These are phyloP conservation scores for Rousettus madagascariensis DNA, from an alignment of 2,797 vertebrate species.

Conservation along the genomic window DNA sequence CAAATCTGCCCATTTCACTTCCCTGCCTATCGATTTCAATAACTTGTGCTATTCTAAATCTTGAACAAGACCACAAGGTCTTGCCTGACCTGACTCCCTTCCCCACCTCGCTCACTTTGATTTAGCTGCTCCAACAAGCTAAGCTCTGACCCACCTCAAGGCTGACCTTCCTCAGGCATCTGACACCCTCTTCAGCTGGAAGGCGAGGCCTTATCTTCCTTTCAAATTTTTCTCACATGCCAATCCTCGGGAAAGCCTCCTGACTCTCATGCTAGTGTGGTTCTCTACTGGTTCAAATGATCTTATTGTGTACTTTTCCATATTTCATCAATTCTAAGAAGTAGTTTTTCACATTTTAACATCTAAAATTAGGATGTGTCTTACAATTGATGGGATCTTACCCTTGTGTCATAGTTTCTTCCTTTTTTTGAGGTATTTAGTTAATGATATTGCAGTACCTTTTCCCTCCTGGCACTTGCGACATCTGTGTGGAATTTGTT, in stretches of 20 bases:
- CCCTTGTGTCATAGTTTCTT: not conserved
- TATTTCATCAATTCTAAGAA: not conserved
- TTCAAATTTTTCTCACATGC: not conserved
- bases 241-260: not conserved
- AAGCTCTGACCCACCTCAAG: not conserved
- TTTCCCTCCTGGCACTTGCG: not conserved
- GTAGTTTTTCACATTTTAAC: not conserved
- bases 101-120: not conserved
- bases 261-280: not conserved
- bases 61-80: not conserved
- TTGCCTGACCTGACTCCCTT: too few species aligned
- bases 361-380: not conserved
- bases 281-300: not conserved
- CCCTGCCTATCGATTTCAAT: not conserved
- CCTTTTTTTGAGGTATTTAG: not conserved
- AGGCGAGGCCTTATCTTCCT: not conserved
- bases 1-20: not conserved
- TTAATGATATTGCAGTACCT: not conserved
- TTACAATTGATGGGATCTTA: not conserved
- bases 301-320: not conserved
- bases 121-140: not conserved
- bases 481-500: not conserved
- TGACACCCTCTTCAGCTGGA: not conserved
- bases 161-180: not conserved
- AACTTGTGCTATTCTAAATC: not conserved